Evolutionary conservation across 2,888 invertebrate species (phyloP).

Genomic region (Arge pagana): DNA sequence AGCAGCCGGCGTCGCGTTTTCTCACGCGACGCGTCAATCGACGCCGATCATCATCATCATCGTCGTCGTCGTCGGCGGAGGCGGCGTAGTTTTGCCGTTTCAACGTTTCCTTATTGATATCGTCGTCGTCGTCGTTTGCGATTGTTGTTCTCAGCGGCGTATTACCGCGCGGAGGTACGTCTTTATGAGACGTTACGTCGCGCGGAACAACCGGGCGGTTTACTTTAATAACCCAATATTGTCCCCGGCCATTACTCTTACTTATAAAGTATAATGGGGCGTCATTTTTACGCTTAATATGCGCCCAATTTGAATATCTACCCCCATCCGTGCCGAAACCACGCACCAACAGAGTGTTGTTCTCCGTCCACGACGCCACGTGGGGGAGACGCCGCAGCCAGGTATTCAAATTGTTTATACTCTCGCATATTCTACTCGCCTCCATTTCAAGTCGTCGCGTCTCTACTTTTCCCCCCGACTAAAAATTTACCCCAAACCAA

Average conservation of each 20-base stretch:
- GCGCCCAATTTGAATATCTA: constrained; percentile 38
- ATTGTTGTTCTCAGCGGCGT: no score
- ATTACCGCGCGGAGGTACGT: background rate
- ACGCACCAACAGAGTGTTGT: constrained; percentile 12
- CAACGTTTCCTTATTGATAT: background rate
- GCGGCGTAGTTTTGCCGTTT: no score
- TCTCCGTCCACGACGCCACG: background rate
- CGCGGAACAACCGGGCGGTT: constrained; percentile 28
- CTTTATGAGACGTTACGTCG: background rate
- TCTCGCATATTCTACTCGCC: no score
- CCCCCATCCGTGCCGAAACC: constrained; percentile 6
- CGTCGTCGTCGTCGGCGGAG: background rate
- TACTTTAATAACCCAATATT: constrained; percentile 38
- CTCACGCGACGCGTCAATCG: background rate
- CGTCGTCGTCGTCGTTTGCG: background rate
- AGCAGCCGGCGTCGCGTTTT: background rate
- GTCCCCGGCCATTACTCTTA: constrained; percentile 39
- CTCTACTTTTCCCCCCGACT: no score
- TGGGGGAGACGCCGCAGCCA: background rate
- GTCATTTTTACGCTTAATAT: constrained; percentile 37
- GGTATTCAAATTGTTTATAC: constrained; percentile 13
- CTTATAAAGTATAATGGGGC: constrained; percentile 40
- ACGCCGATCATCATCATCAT: background rate
- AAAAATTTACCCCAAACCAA: no score
- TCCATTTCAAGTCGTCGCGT: no score